Percentiles rank a stretch among this genome's conserved stretches.
Conservation (phyloP, 92 coral and sea anemone genomes). For the Bergia puertoricense region DNA sequence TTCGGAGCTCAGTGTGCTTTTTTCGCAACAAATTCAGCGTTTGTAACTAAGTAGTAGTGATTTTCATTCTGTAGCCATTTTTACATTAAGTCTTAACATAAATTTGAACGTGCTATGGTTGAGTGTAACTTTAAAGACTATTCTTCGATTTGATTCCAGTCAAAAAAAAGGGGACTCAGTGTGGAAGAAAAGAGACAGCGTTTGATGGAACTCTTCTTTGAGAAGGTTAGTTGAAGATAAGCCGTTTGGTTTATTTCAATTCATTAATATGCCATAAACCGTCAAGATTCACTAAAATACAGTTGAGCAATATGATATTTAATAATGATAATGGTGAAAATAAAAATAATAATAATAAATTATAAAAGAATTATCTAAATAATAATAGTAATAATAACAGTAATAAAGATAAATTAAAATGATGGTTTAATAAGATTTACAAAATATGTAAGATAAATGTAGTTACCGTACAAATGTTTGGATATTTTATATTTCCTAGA, state of each 20-base stretch:
- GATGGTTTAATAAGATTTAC: no score
- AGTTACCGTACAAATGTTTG: background rate
- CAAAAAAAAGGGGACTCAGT: conserved; percentile 93
- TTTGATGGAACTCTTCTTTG: conserved; percentile 89
- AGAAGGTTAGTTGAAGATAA: conserved; percentile 63
- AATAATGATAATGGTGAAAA: no score
- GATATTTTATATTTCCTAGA: conserved; percentile 54
- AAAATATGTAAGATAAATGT: background rate
- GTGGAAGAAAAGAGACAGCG: conserved; percentile 96
- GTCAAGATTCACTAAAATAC: no score
- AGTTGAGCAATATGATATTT: no score
- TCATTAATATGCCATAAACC: no score
- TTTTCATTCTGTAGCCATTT: background rate
- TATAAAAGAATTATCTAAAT: no score
- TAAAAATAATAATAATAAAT: no score
- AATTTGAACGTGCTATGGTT: background rate
- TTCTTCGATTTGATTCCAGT: conserved; percentile 50
- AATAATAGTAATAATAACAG: no score
- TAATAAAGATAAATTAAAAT: no score
- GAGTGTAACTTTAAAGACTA: background rate
- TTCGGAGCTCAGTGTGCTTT: background rate
- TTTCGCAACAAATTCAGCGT: background rate
- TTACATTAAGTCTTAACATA: background rate
- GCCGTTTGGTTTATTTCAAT: no score
- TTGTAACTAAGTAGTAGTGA: no score